phyloP scores from a whole-genome alignment of 2,797 vertebrate genomes.

The Erethizon dorsatum region DNA sequence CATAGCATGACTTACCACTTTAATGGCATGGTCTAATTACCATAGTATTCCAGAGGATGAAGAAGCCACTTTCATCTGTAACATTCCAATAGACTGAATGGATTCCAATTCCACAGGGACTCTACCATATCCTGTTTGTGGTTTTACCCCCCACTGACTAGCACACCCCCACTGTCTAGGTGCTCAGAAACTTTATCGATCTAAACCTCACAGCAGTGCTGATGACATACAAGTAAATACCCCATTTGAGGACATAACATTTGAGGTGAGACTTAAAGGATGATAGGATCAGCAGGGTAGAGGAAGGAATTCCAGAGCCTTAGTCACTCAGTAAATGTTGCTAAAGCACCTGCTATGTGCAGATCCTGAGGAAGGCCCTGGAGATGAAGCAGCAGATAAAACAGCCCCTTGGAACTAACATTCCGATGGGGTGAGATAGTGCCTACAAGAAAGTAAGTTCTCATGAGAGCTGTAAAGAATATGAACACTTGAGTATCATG shows the following conservation, averaged over 20 bases:
- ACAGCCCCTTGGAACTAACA: background rate
- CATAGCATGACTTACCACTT: background rate
- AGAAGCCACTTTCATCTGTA: conserved; percentile 28
- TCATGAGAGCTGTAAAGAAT: background rate
- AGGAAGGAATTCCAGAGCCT: background rate
- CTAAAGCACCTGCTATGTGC: background rate
- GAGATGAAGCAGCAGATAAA: background rate
- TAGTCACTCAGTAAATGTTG: background rate
- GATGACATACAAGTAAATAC: background rate
- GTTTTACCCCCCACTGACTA: background rate
- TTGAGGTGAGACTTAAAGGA: background rate
- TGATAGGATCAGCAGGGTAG: background rate
- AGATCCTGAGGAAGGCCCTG: background rate
- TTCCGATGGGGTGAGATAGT: background rate
- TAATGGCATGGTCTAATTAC: background rate
- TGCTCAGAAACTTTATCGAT: background rate
- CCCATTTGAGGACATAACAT: background rate
- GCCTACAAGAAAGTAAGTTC: background rate
- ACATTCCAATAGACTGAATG: background rate
- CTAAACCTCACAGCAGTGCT: conserved; percentile 2
- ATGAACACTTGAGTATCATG: background rate
- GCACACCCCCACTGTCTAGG: background rate
- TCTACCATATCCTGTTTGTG: background rate
- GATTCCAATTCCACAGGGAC: background rate
- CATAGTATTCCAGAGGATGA: background rate